A percentile compares a stretch with the other conserved stretches of the same genome.
phyloP scores from a whole-genome alignment of 2,888 invertebrate species.

The Pasiphila rectangulata region DNA sequence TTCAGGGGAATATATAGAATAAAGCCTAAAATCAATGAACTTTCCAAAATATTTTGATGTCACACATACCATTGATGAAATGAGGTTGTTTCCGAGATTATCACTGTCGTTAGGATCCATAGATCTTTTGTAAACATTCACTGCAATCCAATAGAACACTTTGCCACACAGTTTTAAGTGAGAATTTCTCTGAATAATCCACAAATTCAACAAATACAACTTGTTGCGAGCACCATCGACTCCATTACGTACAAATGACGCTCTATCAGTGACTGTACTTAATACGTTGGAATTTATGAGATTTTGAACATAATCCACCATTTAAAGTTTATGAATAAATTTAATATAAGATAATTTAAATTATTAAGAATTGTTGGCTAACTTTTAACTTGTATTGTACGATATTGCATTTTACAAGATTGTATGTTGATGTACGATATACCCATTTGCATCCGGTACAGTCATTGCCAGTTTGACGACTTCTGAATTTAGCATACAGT shows the following conservation, averaged over 20 bases:
- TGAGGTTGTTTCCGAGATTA: slow-evolving; percentile 64
- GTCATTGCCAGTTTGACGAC: slow-evolving; percentile 76
- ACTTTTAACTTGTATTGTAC: no score
- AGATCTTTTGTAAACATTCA: slow-evolving; percentile 54
- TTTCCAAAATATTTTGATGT: slow-evolving; percentile 83
- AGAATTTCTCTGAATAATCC: slow-evolving; percentile 53
- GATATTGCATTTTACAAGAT: neutral
- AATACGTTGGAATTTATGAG: slow-evolving; percentile 56
- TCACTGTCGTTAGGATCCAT: slow-evolving; percentile 57
- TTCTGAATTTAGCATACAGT: slow-evolving; percentile 74
- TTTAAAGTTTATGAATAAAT: neutral
- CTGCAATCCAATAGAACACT: slow-evolving; percentile 61
- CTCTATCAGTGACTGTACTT: slow-evolving; percentile 73
- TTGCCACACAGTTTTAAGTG: slow-evolving; percentile 56
- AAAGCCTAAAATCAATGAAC: slow-evolving; percentile 55
- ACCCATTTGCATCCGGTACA: slow-evolving; percentile 51
- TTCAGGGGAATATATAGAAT: slow-evolving; percentile 33
- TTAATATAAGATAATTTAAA: slow-evolving; percentile 1
- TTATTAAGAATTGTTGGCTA: neutral
- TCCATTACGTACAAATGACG: slow-evolving; percentile 85
- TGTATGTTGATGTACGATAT: slow-evolving; percentile 24
- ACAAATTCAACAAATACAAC: slow-evolving; percentile 57
- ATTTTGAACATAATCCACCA: neutral
- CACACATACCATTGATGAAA: slow-evolving; percentile 76
- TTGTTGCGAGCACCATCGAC: slow-evolving; percentile 72